Conservation (phyloP, 2,888 invertebrate species). For the Caenorhabditis macrosperma region DNA sequence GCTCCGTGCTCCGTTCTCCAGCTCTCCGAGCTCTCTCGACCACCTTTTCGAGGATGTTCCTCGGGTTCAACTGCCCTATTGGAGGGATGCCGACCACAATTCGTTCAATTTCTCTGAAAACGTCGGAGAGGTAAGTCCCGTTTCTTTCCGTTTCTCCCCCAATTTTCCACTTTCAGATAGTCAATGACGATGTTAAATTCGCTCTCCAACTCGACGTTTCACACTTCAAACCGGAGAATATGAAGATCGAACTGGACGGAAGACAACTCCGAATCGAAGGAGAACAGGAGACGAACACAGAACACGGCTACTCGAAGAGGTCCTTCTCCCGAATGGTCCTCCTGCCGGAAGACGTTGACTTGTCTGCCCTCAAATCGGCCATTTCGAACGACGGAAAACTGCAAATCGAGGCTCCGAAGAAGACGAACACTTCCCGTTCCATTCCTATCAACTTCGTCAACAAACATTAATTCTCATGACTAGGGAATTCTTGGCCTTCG, state of each 20-base stretch:
- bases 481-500: no score
- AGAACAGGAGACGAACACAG: slow-evolving; percentile 21
- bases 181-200: slow-evolving; percentile 32
- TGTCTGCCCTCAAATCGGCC: slow-evolving; percentile 20
- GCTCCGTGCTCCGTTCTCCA: slow-evolving; percentile 25
- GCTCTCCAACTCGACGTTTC: slow-evolving; percentile 36
- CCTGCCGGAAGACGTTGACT: slow-evolving; percentile 35
- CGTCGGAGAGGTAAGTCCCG: no score
- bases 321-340: slow-evolving; percentile 31
- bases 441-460: slow-evolving; percentile 37
- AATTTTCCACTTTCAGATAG: slow-evolving; percentile 25
- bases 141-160: no score
- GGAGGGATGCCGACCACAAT: slow-evolving; percentile 36
- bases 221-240: slow-evolving; percentile 36
- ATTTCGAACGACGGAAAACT: slow-evolving; percentile 41
- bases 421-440: slow-evolving; percentile 3
- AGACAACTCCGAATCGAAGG: slow-evolving; percentile 36
- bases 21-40: slow-evolving; percentile 7
- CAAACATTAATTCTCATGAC: slow-evolving; percentile 13
- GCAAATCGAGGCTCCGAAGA: slow-evolving; percentile 35
- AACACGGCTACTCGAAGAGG: slow-evolving; percentile 35
- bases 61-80: slow-evolving; percentile 35
- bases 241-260: slow-evolving; percentile 42
- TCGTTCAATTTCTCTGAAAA: no score
- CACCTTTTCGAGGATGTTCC: slow-evolving; percentile 28